phyloP scores from a whole-genome alignment of 2,888 invertebrate species.

The Quadriops clusia region DNA sequence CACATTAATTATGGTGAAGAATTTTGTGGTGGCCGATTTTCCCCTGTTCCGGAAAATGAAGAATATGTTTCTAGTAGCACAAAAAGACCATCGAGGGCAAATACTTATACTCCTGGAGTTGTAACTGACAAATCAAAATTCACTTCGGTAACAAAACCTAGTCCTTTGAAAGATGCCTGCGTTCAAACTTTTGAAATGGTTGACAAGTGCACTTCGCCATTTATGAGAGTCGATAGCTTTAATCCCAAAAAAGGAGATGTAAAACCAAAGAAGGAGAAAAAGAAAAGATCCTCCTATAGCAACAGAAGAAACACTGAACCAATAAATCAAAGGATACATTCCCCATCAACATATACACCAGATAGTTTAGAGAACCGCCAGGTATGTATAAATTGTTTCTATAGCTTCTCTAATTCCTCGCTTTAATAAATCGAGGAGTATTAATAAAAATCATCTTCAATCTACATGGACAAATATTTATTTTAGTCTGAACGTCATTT shows the following conservation, averaged over 20 bases:
- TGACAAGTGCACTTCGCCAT: conserved; percentile 35
- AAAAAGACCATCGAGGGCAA: conserved; percentile 24
- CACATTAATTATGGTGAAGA: conserved; percentile 28
- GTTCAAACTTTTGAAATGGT: conserved; percentile 42
- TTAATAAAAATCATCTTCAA: too few species aligned
- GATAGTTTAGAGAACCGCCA: conserved; percentile 30
- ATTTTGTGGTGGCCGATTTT: conserved; percentile 23
- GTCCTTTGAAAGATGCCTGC: conserved; percentile 38
- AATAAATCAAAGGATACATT: conserved; percentile 21
- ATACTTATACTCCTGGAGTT: conserved; percentile 31
- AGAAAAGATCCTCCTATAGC: conserved; percentile 18
- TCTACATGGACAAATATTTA: too few species aligned
- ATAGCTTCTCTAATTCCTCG: too few species aligned
- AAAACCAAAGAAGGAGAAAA: conserved; percentile 15
- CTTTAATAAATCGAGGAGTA: too few species aligned
- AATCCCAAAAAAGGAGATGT: conserved; percentile 13
- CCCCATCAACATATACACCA: conserved; percentile 28
- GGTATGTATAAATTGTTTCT: too few species aligned
- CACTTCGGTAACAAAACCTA: conserved; percentile 17
- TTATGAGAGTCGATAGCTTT: conserved; percentile 22
- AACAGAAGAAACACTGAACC: conserved; percentile 25
- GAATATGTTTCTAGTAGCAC: conserved; percentile 30
- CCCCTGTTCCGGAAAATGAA: conserved; percentile 36
- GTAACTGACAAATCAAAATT: conserved; percentile 16
- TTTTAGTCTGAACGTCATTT: too few species aligned